These are phyloP conservation scores for Aricia artaxerxes DNA, from an alignment of 2,888 invertebrate genomes.

Conservation along the genomic window DNA sequence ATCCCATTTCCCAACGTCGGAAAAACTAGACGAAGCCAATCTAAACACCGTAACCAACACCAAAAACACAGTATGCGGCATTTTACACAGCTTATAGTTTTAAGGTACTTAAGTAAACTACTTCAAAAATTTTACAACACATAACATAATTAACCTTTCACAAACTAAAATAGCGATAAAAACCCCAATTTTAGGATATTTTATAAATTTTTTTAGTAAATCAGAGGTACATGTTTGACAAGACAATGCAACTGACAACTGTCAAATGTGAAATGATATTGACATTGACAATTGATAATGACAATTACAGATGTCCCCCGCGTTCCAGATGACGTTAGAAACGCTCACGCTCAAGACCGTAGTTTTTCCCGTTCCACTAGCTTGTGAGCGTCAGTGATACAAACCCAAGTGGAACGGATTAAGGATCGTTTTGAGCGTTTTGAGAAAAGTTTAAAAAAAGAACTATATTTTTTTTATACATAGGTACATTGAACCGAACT, in stretches of 20 bases:
- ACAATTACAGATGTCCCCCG: too few species aligned
- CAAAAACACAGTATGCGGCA: constrained; percentile 58
- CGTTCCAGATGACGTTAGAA: too few species aligned
- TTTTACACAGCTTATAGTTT: constrained; percentile 47
- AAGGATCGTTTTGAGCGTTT: too few species aligned
- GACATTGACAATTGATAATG: too few species aligned
- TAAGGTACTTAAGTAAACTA: constrained; percentile 35
- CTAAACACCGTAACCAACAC: constrained; percentile 55
- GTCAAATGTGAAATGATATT: too few species aligned
- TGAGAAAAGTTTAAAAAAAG: too few species aligned
- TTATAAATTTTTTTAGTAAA: neutral
- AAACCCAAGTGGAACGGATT: too few species aligned
- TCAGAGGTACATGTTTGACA: neutral
- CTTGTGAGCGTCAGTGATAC: too few species aligned
- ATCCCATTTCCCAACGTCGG: constrained; percentile 85
- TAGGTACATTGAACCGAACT: too few species aligned
- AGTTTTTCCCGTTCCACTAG: too few species aligned
- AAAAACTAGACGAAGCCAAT: constrained; percentile 68
- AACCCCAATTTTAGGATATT: neutral
- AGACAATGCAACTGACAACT: neutral
- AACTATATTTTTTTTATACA: too few species aligned
- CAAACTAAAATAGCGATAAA: neutral
- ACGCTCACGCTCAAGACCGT: too few species aligned
- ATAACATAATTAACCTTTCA: neutral
- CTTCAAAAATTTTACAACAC: constrained; percentile 32